Evolutionary conservation across 2,888 invertebrate species (phyloP).

Genomic region (Lepetodrilus schrolli): DNA sequence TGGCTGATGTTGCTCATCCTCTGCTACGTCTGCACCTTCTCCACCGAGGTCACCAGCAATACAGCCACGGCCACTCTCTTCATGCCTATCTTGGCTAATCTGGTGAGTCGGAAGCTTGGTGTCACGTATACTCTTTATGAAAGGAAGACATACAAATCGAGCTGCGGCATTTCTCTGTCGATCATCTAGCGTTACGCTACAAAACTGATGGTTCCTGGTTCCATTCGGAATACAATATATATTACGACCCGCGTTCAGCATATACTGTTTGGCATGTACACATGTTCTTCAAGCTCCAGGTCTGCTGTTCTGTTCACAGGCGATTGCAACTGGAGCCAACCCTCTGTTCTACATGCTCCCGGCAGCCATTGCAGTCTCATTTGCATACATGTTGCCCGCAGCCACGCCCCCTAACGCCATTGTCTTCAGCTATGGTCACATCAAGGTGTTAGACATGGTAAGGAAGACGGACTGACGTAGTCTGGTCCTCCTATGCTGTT

Average conservation of each 20-base stretch:
- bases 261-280: too few relatives aligned
- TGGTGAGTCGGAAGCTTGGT: constrained; percentile 51
- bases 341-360: constrained; percentile 92
- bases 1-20: constrained; percentile 53
- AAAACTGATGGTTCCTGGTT: not conserved
- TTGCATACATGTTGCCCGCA: constrained; percentile 91
- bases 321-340: constrained; percentile 83
- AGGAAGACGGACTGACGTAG: too few relatives aligned
- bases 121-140: too few relatives aligned
- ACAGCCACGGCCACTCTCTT: constrained; percentile 54
- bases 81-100: constrained; percentile 51
- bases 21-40: constrained; percentile 58
- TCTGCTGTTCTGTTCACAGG: constrained; percentile 79
- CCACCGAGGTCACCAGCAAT: constrained; percentile 62
- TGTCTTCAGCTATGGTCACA: constrained; percentile 80
- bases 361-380: constrained; percentile 89
- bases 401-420: constrained; percentile 96
- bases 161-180: constrained; percentile 47
- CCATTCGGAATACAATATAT: too few relatives aligned
- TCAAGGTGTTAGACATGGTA: constrained; percentile 72
- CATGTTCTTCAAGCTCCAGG: too few relatives aligned
- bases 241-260: too few relatives aligned
- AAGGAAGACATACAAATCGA: constrained; percentile 81
- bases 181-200: not conserved
- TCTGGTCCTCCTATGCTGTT: too few relatives aligned